A percentile compares a stretch with the other conserved stretches of the same genome.
phyloP scores from a whole-genome alignment of 2,113 vertebrate species.

The Haliaeetus leucogaster region DNA sequence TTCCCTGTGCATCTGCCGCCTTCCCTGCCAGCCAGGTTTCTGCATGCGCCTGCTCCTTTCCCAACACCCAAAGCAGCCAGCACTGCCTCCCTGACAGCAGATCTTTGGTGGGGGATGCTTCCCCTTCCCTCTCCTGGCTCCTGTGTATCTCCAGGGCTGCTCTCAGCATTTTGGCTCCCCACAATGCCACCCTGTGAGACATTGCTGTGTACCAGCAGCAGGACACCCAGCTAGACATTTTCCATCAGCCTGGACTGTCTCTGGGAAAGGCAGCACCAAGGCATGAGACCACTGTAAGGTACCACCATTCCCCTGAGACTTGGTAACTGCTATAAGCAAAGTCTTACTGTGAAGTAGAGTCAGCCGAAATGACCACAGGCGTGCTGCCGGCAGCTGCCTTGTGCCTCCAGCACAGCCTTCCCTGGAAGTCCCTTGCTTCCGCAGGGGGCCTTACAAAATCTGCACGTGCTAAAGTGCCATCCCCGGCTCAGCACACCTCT shows the following conservation, averaged over 20 bases:
- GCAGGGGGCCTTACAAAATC: background rate
- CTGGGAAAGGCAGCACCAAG: background rate
- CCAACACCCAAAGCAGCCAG: background rate
- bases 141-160: background rate
- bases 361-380: background rate
- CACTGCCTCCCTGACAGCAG: fast-evolving
- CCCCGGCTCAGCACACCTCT: background rate
- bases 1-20: background rate
- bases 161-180: background rate
- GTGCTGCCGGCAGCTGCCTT: background rate
- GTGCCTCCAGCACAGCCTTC: background rate
- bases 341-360: background rate
- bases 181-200: background rate
- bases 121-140: background rate
- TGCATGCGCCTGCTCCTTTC: background rate
- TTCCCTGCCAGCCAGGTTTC: background rate
- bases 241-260: background rate
- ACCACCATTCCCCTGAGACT: background rate
- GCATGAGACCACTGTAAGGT: background rate
- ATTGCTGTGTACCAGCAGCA: background rate
- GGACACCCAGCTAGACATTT: background rate
- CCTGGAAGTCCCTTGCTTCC: background rate
- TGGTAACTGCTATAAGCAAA: background rate
- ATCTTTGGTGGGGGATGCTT: background rate
- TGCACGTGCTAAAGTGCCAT: fast-evolving